phyloP scores from a whole-genome alignment of 1,140 invertebrate species.

The Diachasmimorpha longicaudata region DNA sequence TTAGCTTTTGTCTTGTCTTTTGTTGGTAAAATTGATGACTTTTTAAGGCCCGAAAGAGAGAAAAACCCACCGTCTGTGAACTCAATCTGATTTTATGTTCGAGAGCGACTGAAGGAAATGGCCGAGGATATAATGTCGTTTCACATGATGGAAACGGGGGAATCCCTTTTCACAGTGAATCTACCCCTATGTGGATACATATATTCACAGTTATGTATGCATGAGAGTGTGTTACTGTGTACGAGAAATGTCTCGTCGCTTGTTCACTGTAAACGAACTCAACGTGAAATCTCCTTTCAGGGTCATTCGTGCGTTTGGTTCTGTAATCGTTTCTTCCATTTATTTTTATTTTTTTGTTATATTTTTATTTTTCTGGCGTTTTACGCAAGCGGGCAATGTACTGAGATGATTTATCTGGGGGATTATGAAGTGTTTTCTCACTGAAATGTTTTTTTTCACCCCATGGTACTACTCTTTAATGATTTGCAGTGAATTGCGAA shows the following conservation, averaged over 20 bases:
- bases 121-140: constrained; percentile 1
- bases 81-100: constrained; percentile 2
- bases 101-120: background rate
- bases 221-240: background rate
- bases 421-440: background rate
- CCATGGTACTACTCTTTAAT: background rate
- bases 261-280: constrained; percentile 14
- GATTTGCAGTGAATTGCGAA: background rate
- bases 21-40: background rate
- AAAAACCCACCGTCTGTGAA: background rate
- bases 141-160: constrained; percentile 7
- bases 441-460: background rate
- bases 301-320: background rate
- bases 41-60: background rate
- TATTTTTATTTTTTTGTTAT: background rate
- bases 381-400: background rate
- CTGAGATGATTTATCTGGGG: background rate
- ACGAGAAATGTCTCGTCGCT: constrained; percentile 9
- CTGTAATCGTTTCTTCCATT: background rate
- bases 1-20: background rate
- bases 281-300: background rate
- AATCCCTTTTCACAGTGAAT: constrained; percentile 3
- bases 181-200: background rate
- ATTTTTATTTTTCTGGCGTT: background rate
- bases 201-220: background rate